phyloP scores from a whole-genome alignment of 2,888 invertebrate species.

The Linyphia triangularis region DNA sequence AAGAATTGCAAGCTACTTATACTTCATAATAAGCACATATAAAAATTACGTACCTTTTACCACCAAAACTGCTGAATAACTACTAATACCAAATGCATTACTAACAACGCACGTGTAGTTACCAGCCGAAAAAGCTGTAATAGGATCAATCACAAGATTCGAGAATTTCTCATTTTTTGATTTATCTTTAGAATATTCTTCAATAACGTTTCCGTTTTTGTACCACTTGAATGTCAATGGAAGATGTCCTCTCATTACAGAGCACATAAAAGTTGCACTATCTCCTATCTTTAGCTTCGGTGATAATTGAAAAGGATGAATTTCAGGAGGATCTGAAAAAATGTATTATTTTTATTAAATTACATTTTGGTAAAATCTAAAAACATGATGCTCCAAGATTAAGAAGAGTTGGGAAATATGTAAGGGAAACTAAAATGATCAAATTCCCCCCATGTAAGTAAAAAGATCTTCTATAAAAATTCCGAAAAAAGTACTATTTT shows the following conservation, averaged over 20 bases:
- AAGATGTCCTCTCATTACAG: conserved; percentile 42
- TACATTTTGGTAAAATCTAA: no score
- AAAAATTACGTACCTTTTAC: conserved; percentile 55
- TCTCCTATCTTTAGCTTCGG: conserved; percentile 37
- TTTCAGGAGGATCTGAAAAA: conserved; percentile 59
- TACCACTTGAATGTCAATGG: conserved; percentile 65
- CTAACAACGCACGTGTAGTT: conserved; percentile 63
- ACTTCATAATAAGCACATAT: no score
- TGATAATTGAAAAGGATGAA: conserved; percentile 38
- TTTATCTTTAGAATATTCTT: conserved; percentile 20
- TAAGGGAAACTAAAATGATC: not conserved
- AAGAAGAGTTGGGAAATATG: not conserved
- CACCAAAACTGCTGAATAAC: conserved; percentile 51
- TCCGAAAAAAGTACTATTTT: not conserved
- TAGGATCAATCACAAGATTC: conserved; percentile 37
- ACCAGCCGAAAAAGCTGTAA: conserved; percentile 30
- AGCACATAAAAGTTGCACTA: conserved; percentile 44
- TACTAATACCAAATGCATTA: conserved; percentile 37
- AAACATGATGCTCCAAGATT: no score
- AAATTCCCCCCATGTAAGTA: not conserved
- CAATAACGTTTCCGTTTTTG: conserved; percentile 33
- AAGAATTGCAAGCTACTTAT: no score
- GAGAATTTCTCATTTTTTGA: conserved; percentile 46
- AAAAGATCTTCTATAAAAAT: not conserved
- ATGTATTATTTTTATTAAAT: no score